Percentiles rank a stretch among this genome's conserved stretches.
These are phyloP conservation scores for Pseudomyrmex pallidus DNA, from an alignment of 1,140 invertebrate species.

Conservation along the genomic window DNA sequence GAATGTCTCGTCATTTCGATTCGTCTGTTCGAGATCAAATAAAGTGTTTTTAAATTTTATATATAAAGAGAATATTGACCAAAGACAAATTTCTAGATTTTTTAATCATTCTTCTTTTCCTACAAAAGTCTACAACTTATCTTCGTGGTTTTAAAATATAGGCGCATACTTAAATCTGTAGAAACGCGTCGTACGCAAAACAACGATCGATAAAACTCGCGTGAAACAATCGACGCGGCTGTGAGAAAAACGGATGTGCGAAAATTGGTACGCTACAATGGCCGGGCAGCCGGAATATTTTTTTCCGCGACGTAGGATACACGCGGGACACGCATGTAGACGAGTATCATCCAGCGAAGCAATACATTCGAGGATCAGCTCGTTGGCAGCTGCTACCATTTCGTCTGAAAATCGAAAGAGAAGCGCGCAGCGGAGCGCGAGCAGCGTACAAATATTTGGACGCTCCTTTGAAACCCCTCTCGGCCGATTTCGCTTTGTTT, in stretches of 20 bases:
- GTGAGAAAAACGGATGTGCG: background rate
- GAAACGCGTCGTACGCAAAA: background rate
- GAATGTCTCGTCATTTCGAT: too few relatives aligned
- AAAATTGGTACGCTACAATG: background rate
- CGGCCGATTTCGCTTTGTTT: conserved; percentile 5
- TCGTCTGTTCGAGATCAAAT: too few relatives aligned
- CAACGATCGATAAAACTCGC: background rate
- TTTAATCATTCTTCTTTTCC: background rate
- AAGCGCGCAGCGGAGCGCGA: background rate
- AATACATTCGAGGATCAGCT: conserved; percentile 17
- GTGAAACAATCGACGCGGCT: background rate
- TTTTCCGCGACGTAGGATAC: background rate
- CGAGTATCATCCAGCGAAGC: background rate
- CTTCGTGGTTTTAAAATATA: background rate
- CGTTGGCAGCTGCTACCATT: background rate
- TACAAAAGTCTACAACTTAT: background rate
- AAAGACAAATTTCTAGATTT: background rate
- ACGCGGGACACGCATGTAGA: conserved; percentile 1
- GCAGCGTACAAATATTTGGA: conserved; percentile 44
- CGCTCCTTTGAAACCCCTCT: conserved; percentile 1
- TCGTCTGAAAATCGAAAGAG: conserved; percentile 27
- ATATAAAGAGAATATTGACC: background rate
- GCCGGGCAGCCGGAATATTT: conserved; percentile 28
- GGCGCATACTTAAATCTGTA: too few relatives aligned
- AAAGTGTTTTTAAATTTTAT: background rate